phyloP scores from a whole-genome alignment of 2,797 vertebrate species.

The Enteromius fasciolatus region DNA sequence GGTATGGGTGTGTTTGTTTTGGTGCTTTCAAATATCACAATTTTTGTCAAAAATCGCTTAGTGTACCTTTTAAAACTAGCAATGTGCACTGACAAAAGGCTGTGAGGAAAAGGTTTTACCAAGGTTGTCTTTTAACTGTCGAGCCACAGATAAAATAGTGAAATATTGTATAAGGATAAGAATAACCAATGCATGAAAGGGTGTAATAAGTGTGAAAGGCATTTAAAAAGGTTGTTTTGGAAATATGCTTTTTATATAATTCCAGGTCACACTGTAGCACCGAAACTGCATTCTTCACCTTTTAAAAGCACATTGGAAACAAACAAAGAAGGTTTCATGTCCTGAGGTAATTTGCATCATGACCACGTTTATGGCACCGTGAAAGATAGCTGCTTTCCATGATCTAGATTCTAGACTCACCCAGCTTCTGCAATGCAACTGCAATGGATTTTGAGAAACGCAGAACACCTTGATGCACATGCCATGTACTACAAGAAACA shows the following conservation, averaged over 20 bases:
- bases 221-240: background rate
- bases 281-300: background rate
- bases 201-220: background rate
- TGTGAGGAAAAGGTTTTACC: background rate
- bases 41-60: too few species aligned
- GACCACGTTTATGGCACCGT: background rate
- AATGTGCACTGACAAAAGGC: background rate
- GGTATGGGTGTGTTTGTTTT: too few species aligned
- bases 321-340: background rate
- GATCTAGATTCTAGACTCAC: background rate
- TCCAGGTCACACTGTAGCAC: background rate
- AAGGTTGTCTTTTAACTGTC: background rate
- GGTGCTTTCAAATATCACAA: too few species aligned
- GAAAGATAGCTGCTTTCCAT: conserved; percentile 18
- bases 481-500: background rate
- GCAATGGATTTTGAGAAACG: background rate
- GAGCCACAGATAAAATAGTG: background rate
- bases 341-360: background rate
- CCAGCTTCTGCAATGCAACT: background rate
- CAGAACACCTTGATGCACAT: conserved; percentile 1
- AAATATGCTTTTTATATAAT: background rate
- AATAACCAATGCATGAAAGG: background rate
- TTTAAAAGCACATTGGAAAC: background rate
- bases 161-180: background rate
- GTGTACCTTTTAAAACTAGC: too few species aligned